These are phyloP conservation scores for Polypterus bichir DNA, from an alignment of 2,113 vertebrate species.

Conservation along the genomic window DNA sequence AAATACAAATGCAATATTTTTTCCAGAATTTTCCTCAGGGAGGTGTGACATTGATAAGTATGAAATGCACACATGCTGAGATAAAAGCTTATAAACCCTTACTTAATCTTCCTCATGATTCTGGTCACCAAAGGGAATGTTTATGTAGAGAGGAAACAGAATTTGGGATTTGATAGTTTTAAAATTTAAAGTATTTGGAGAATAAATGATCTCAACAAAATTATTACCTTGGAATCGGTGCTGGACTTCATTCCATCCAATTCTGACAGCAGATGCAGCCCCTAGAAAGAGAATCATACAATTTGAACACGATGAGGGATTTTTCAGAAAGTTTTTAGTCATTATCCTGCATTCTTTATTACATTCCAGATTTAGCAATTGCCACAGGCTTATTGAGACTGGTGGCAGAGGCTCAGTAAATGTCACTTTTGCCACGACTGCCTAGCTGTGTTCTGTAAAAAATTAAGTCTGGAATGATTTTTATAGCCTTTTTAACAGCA, in stretches of 20 bases:
- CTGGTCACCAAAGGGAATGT: too few relatives aligned
- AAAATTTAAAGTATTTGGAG: too few relatives aligned
- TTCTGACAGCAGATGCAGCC: too few relatives aligned
- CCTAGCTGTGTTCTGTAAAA: conserved; percentile 41
- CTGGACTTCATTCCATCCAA: too few relatives aligned
- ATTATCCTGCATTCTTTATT: conserved; percentile 11
- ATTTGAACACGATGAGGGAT: too few relatives aligned
- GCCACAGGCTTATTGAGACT: conserved; percentile 39
- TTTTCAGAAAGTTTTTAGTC: too few relatives aligned
- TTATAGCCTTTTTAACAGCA: background rate
- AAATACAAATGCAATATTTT: background rate
- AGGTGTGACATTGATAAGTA: background rate
- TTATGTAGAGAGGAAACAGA: background rate
- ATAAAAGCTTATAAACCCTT: background rate
- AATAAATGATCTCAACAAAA: too few relatives aligned
- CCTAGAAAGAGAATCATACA: too few relatives aligned
- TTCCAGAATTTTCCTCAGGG: conserved; percentile 1
- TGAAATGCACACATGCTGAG: background rate
- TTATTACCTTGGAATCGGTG: too few relatives aligned
- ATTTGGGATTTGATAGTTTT: background rate
- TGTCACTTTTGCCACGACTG: conserved; percentile 38
- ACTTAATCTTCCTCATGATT: background rate
- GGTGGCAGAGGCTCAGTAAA: conserved; percentile 45
- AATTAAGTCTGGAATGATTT: conserved; percentile 57
- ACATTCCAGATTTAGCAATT: conserved; percentile 36